Base-by-base conservation (phyloP, 1,140 invertebrate species). In the Temnothorax longispinosus region DNA sequence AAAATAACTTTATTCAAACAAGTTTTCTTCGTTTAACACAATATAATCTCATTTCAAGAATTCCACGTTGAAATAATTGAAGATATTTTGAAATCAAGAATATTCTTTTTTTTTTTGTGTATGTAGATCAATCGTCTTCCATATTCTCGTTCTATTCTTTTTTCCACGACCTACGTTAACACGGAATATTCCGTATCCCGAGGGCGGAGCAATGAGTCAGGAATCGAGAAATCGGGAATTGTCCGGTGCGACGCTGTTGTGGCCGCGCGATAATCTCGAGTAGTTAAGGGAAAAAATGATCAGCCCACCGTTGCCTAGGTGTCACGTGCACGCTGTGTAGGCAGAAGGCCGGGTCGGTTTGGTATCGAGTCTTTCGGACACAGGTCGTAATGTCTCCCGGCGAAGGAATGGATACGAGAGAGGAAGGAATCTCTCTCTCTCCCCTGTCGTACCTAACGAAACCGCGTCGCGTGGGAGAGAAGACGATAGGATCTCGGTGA, bases 281-380 rank as follows among this genome's bases (percentile, higher is more conserved):
- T 85, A 82, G 86, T 77, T 56, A 35, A 77, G 52, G 41, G 54
- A 90, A 75, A 88, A 90, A 88, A 90, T 86, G 58, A 18, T 50
- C 89, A 35, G 88, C 89, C 89, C 89, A 90, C 88, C 77, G 87
- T 87, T 69, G 56, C 62, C 85, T 87, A 87, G 71, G 85, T 87
- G 87, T 88, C 88, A 82, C 75, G 80, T 13, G 65, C 50, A 32
- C 32, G 7, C 44, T 85, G 89, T 90, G 89, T 91, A 90, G 89
- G 89, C 38, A 71, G 87, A 62, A 77, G 72, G 47, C 71, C 74
- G 35, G 38, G 64, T 84, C 84, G 74, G 62, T 88, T 85, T 47
- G 78, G 64, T 90, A 90, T 90, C 90, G 84, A 84, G 82, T 86
- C 82, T 84, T 84, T 44, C 82, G 87, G 78, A 84, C 87, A 81